Conservation (phyloP, 2,113 vertebrate genomes). For the Sminthopsis crassicaudata region DNA sequence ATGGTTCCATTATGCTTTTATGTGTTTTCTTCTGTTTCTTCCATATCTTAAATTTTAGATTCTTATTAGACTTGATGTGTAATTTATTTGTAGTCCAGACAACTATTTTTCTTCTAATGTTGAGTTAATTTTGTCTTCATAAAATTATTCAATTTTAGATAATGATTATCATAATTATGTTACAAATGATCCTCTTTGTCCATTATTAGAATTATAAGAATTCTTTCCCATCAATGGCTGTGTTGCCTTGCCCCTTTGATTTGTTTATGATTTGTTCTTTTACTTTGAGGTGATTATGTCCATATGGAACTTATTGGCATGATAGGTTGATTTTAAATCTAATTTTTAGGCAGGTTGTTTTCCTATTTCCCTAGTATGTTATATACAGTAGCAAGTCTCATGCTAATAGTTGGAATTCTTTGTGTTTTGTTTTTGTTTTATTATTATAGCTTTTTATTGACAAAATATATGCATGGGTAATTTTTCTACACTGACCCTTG, state of each 20-base stretch:
- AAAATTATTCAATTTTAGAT: neutral
- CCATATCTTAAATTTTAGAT: neutral
- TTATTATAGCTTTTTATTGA: no score
- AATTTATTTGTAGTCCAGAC: neutral
- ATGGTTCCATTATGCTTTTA: neutral
- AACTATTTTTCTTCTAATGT: neutral
- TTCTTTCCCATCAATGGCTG: neutral
- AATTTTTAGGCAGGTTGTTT: neutral
- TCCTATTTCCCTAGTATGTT: neutral
- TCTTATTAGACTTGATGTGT: neutral
- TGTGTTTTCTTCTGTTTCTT: neutral
- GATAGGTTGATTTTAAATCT: neutral
- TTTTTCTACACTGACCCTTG: no score
- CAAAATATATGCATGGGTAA: no score
- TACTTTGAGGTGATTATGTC: neutral
- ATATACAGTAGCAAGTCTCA: neutral
- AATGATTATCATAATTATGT: neutral
- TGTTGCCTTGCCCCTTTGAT: neutral
- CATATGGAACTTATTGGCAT: neutral
- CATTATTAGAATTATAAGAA: neutral
- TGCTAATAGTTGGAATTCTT: neutral
- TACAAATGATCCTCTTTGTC: neutral
- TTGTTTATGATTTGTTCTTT: neutral
- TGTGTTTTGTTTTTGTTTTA: neutral
- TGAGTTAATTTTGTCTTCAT: neutral